Evolutionary conservation across 2,888 invertebrate genomes (phyloP), one percentile per base, ranked within the genome.

Genomic region (Daptonema setosum): DNA sequence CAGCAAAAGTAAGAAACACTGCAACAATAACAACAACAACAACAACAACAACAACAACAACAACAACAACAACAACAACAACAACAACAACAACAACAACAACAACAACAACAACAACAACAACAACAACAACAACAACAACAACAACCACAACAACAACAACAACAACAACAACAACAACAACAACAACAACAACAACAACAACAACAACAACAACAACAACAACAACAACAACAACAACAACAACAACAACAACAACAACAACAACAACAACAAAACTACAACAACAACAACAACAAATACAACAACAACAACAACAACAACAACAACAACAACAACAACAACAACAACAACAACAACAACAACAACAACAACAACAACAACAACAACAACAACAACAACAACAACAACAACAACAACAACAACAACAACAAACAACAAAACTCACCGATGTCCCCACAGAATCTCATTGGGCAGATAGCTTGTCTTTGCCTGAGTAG

Each of bases 1-100:
- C 65, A 79, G 77, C 48, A n/a, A 48, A 17, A 48, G 22, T n/a
- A n/a, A 17, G 8, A 8, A 5, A 17, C 5, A 24, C 8, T 8
- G 22, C 8, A n/a, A 48, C 8, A 8, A 48, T 8, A 8, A 48
- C 5, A 8, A 14, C 20, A 8, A 48, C 48, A n/a, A 8, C 8
- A 48, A 24, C 5, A 8, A 48, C 48, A 48, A 48, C 8, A 14
- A 17, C 48, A 8, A 48, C 48, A 17, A 8, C 8, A 48, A 24
- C 5, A n/a, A 48, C 8, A 24, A 8, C 48, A 17, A 48, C 8
- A 48, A 48, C 8, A n/a, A 8, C 5, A 8, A 17, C 48, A 48
- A 48, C 5, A 8, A 8, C 48, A 48, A 48, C 5, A n/a, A 24
- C 8, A 8, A 48, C 48, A n/a, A 48, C 8, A 8, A 48, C 48